Conservation (phyloP, 2,113 vertebrate species). For the Uria aalge region DNA sequence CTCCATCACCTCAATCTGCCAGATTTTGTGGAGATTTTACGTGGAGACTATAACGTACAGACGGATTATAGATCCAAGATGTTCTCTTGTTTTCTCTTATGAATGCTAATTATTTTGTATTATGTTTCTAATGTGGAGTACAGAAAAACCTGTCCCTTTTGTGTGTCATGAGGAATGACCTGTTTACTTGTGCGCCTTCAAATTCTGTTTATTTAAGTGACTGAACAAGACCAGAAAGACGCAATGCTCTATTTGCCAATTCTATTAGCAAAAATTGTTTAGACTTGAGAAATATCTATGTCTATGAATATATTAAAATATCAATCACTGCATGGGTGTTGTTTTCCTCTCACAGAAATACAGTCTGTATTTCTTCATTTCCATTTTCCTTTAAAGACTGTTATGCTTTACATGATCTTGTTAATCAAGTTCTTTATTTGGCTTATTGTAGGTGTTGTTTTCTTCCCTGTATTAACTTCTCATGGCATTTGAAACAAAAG, state of each 20-base stretch:
- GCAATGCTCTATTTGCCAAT: not conserved
- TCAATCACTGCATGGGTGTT: not conserved
- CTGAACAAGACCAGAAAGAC: not conserved
- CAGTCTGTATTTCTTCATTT: not conserved
- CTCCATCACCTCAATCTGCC: not conserved
- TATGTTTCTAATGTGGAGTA: not conserved
- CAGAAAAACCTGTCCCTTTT: not conserved
- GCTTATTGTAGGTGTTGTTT: not conserved
- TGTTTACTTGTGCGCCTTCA: not conserved
- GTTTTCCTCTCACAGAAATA: not conserved
- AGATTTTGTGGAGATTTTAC: not conserved
- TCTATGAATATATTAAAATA: not conserved
- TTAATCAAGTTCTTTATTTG: not conserved
- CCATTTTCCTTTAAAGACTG: not conserved
- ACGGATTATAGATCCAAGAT: not conserved
- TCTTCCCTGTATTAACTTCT: not conserved
- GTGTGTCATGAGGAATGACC: not conserved
- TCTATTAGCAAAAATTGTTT: not conserved
- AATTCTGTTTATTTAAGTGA: not conserved
- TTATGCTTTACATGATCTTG: not conserved
- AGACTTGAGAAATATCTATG: not conserved
- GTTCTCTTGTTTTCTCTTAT: not conserved
- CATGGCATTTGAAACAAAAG: not conserved
- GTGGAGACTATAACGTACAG: not conserved
- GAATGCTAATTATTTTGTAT: not conserved